Conservation (phyloP, 2,888 invertebrate species). For the Standfussiana lucernea region DNA sequence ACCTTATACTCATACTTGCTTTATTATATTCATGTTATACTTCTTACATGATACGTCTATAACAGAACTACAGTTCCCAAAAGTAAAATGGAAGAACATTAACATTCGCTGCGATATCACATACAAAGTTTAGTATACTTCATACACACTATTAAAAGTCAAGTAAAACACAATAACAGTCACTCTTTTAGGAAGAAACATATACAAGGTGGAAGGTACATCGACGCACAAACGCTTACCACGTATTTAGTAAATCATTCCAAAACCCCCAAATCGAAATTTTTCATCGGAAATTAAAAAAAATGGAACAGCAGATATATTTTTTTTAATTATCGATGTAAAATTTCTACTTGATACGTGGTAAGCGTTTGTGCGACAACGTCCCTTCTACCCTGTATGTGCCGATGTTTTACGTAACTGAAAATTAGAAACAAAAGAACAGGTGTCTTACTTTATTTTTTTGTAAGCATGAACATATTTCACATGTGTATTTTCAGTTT, state of each 20-base stretch:
- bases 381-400: neutral
- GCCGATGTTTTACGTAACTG: neutral
- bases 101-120: constrained; percentile 49
- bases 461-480: neutral
- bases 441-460: neutral
- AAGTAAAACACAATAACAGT: constrained; percentile 24
- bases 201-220: neutral
- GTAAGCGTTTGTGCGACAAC: neutral
- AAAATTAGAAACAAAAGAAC: neutral
- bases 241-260: neutral
- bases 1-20: neutral
- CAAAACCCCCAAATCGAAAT: neutral
- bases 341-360: neutral
- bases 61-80: constrained; percentile 24
- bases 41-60: neutral
- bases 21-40: neutral
- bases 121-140: constrained; percentile 39
- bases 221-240: neutral
- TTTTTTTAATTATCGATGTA: neutral
- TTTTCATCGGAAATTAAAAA: neutral
- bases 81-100: constrained; percentile 38
- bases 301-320: neutral
- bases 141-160: constrained; percentile 42
- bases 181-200: neutral
- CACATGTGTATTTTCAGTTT: constrained; percentile 15